Evolutionary conservation across 2,888 invertebrate genomes (phyloP).

Genomic region (Dugesia japonica): DNA sequence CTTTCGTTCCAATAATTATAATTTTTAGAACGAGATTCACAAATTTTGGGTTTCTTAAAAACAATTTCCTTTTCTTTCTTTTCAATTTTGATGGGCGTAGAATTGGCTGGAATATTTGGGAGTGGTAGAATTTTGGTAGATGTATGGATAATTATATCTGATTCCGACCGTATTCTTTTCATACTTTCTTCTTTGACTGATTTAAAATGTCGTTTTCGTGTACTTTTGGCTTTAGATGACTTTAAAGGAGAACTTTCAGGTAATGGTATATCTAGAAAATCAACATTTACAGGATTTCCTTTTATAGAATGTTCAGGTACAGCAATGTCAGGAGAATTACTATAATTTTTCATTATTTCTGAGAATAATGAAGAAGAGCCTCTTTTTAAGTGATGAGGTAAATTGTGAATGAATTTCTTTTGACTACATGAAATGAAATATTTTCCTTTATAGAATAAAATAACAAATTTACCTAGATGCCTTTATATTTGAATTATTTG

Average conservation of each 20-base stretch:
- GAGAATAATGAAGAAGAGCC: not conserved
- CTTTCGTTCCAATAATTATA: constrained; percentile 53
- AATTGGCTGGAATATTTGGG: not conserved
- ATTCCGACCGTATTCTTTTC: not conserved
- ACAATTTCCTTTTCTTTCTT: not conserved
- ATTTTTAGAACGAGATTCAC: not conserved
- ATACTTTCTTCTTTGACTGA: not conserved
- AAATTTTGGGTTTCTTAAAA: not conserved
- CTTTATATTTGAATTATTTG: not conserved
- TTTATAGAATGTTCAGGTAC: not conserved
- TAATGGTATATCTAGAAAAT: not conserved
- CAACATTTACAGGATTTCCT: not conserved
- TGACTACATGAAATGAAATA: too few species aligned
- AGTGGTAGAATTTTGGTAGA: not conserved
- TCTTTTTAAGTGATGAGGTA: not conserved
- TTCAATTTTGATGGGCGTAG: not conserved
- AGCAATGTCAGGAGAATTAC: not conserved
- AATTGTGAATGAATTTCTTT: too few species aligned
- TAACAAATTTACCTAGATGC: not conserved
- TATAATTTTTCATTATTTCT: not conserved
- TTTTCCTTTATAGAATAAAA: too few species aligned
- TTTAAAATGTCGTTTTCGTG: not conserved
- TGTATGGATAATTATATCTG: not conserved
- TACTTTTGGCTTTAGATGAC: not conserved
- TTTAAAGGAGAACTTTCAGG: not conserved